Percentiles rank a stretch among this genome's conserved stretches.
Conservation (phyloP, 2,888 invertebrate genomes). For the Anagyrus pseudococci region DNA sequence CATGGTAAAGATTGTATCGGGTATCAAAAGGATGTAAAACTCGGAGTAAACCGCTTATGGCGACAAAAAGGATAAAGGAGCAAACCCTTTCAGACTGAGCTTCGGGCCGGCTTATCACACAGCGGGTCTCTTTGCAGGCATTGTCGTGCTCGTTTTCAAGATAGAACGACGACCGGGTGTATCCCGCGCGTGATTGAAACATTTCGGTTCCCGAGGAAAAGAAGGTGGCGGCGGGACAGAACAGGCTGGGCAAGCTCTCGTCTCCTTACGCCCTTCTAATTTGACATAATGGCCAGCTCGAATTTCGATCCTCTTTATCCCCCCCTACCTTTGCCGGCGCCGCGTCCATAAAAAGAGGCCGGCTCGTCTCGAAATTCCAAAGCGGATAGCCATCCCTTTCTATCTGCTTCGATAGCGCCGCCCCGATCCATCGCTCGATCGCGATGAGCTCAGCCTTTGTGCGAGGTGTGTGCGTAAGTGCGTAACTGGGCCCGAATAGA, state of each 20-base stretch:
- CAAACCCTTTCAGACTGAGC: constrained; percentile 13
- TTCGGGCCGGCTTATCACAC: constrained; percentile 13
- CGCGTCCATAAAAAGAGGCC: constrained; percentile 4
- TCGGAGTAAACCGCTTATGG: constrained; percentile 28
- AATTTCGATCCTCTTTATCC: constrained; percentile 30
- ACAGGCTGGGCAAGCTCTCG: neutral
- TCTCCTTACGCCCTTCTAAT: constrained; percentile 43
- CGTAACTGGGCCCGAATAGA: too few species aligned
- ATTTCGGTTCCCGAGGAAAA: constrained; percentile 1
- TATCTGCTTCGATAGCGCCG: constrained; percentile 15
- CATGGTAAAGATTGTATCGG: neutral
- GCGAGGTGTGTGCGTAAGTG: too few species aligned
- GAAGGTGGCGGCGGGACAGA: neutral
- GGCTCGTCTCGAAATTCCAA: constrained; percentile 24
- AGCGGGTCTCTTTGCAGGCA: constrained; percentile 1
- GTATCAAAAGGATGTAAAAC: constrained; percentile 11
- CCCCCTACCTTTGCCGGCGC: neutral
- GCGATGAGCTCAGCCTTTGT: too few species aligned
- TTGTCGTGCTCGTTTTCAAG: constrained; percentile 8
- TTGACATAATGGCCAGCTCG: constrained; percentile 44
- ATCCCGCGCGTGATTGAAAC: constrained; percentile 36
- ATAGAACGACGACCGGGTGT: constrained; percentile 18
- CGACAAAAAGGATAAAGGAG: neutral
- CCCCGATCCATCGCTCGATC: too few species aligned
- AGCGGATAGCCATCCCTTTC: constrained; percentile 23